Evolutionary conservation across 2,113 vertebrate genomes (phyloP), one percentile per base, ranked within the genome.

Genomic region (Gila orcuttii): DNA sequence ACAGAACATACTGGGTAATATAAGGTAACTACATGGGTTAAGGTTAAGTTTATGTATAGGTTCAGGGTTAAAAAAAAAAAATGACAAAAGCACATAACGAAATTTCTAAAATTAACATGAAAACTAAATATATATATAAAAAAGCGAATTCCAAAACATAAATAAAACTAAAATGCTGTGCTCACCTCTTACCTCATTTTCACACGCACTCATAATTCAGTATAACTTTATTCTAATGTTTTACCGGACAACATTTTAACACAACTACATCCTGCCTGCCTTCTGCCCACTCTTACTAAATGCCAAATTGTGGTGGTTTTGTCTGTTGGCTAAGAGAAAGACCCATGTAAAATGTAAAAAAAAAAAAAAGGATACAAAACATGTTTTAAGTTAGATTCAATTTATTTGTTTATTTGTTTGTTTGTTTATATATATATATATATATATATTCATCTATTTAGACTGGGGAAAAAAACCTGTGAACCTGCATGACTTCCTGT

Each of bases 191-290:
- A 50, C 47, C 4, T 74, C 1, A 13, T n/a, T 45, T 28, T 59
- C 25, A 59, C 17, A 62, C 71, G 9, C 21, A 36, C 0, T 1
- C 2, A 13, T 19, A 82, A 31, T 10, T 33, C 31, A n/a, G n/a
- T 59, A 62, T 33, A 28, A 19, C 19, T 31, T 15, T 47, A 28
- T 23, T 59, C 3, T 25, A 13, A 60, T 82, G 78, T 60, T 85
- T 87, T 28, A 47, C 47, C 69, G 36, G 9, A n/a, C 4, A 13
- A 60, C 42, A 39, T 25, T 66, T 39, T 57, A 45, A 55, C 66
- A 33, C 21, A 77, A 69, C 85, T 76, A 86, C 87, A 84, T 84
- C 47, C 76, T 80, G 9, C 28, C 69, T 60, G 21, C 59, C 36
- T 45, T 79, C 55, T 60, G 31, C 59, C 78, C 15, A 21, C 78